Evolutionary conservation across 2,113 vertebrate species (phyloP).

Genomic region (Rhabdomys dilectus): DNA sequence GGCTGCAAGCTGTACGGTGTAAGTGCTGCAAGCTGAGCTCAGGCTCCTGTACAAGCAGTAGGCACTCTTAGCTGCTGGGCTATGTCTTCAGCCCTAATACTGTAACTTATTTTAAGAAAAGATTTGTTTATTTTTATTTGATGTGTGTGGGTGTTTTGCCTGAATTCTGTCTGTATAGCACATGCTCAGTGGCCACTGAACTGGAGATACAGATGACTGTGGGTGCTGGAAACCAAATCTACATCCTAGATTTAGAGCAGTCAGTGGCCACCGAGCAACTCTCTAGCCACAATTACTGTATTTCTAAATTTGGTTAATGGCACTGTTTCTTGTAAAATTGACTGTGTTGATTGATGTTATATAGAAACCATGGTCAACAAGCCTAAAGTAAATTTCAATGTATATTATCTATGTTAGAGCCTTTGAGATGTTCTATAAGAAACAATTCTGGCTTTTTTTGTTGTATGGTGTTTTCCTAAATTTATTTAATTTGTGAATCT

Average conservation of each 20-base stretch:
- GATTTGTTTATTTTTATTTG: not conserved
- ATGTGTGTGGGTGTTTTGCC: not conserved
- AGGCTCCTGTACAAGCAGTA: not conserved
- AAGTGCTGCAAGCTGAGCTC: not conserved
- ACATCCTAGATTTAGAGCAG: too few relatives aligned
- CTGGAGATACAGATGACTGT: not conserved
- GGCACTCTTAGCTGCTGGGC: not conserved
- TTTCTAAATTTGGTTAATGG: conserved; percentile 14
- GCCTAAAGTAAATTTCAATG: not conserved
- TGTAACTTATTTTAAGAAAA: not conserved
- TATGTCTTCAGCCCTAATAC: not conserved
- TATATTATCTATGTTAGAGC: not conserved
- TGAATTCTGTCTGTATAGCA: not conserved
- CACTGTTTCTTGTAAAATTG: conserved; percentile 44
- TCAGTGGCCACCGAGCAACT: not conserved
- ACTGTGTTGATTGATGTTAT: conserved; percentile 16
- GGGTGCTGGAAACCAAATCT: not conserved
- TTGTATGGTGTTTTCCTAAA: not conserved
- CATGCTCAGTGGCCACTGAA: too few relatives aligned
- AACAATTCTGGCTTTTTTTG: not conserved
- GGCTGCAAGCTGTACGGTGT: too few relatives aligned
- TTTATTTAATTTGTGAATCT: not conserved
- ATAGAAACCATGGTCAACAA: not conserved
- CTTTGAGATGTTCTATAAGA: not conserved
- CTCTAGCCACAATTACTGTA: not conserved